A percentile compares a stretch with the other conserved stretches of the same genome.
Evolutionary conservation across 1,140 invertebrate genomes (phyloP).

Genomic region (Metaphire vulgaris): DNA sequence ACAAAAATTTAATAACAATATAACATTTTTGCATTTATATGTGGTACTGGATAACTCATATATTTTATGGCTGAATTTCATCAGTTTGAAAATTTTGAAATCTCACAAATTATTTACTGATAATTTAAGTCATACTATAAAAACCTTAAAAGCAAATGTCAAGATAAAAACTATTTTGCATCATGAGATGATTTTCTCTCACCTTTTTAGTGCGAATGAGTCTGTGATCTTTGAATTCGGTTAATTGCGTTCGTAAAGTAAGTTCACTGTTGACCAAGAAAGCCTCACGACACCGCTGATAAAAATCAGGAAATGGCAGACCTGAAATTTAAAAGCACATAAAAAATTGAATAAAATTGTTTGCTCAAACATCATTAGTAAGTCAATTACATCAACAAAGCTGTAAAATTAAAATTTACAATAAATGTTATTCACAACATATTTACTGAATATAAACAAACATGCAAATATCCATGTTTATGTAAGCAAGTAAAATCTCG

Average conservation of each 20-base stretch:
- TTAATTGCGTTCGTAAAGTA: slow-evolving; percentile 76
- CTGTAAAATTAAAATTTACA: no score
- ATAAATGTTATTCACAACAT: no score
- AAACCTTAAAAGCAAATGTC: not conserved
- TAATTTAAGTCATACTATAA: not conserved
- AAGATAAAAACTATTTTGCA: not conserved
- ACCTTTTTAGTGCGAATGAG: slow-evolving; percentile 68
- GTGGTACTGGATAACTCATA: not conserved
- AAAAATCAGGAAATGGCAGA: slow-evolving; percentile 77
- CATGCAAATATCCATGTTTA: no score
- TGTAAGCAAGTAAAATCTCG: no score
- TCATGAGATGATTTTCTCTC: not conserved
- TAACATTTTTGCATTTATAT: not conserved
- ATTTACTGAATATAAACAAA: no score
- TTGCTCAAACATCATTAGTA: not conserved
- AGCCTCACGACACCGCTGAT: slow-evolving; percentile 70
- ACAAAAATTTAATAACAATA: not conserved
- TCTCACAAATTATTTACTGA: not conserved
- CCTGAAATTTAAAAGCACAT: slow-evolving; percentile 56
- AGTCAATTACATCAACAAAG: no score
- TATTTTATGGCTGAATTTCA: not conserved
- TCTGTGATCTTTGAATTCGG: slow-evolving; percentile 89
- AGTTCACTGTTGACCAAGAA: slow-evolving; percentile 85
- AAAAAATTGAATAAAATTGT: no score
- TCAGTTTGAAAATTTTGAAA: not conserved